Percentiles rank a stretch among this genome's conserved stretches.
Conservation (phyloP, 2,113 vertebrate genomes). For the Perca schrenkii region DNA sequence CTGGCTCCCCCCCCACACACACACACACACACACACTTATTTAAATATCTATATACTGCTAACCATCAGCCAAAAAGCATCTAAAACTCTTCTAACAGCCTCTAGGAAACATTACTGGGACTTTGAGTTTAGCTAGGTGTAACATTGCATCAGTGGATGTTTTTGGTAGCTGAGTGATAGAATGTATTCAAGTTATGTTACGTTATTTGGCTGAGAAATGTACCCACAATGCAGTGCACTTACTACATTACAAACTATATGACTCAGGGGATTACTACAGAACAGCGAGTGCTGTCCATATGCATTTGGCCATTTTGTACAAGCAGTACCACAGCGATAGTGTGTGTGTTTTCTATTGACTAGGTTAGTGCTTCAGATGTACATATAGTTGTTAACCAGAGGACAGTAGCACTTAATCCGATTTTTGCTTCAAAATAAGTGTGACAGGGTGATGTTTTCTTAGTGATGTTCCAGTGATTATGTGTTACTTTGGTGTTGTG, state of each 20-base stretch:
- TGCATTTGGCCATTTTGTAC: slow-evolving; percentile 64
- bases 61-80: slow-evolving; percentile 60
- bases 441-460: slow-evolving; percentile 36
- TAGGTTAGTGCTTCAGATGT: slow-evolving; percentile 19
- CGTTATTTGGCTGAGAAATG: slow-evolving; percentile 18
- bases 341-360: slow-evolving; percentile 54
- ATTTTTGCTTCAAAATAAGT: slow-evolving; percentile 13
- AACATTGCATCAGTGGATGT: slow-evolving; percentile 3
- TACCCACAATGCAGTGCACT: slow-evolving; percentile 50
- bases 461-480: slow-evolving; percentile 5
- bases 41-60: slow-evolving; percentile 33
- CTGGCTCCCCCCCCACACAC: slow-evolving; percentile 1
- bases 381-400: not conserved
- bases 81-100: not conserved
- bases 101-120: not conserved
- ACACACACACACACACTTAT: not conserved
- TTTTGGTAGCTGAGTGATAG: not conserved
- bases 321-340: slow-evolving; percentile 28
- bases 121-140: not conserved
- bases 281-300: slow-evolving; percentile 46
- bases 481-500: not conserved
- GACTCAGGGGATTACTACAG: slow-evolving; percentile 74
- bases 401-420: slow-evolving; percentile 15
- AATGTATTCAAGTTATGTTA: slow-evolving; percentile 14
- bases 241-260: slow-evolving; percentile 38